Conservation (phyloP, 1,140 invertebrate genomes). For the Apis dorsata region DNA sequence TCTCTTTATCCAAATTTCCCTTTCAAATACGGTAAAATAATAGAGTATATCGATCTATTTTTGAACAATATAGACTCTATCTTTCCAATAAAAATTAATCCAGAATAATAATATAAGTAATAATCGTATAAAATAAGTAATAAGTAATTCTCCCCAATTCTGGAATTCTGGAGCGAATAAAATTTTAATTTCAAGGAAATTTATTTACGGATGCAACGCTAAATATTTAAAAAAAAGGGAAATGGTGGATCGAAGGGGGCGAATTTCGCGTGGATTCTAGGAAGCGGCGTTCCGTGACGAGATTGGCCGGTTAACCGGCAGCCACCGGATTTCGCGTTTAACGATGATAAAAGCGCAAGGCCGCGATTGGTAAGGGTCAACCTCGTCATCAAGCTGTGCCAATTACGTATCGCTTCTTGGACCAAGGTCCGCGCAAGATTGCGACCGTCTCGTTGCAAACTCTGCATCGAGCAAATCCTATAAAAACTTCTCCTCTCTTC, state of each 20-base stretch:
- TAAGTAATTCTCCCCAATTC: too few relatives aligned
- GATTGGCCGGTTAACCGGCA: constrained; percentile 7
- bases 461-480: background rate
- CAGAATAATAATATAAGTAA: too few relatives aligned
- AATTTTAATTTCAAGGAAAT: background rate
- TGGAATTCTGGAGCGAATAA: too few relatives aligned
- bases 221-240: background rate
- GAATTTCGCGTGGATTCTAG: constrained; percentile 30
- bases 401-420: constrained; percentile 42
- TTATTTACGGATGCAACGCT: background rate
- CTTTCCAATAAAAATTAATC: too few relatives aligned
- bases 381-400: constrained; percentile 47
- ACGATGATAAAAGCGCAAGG: constrained; percentile 56
- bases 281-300: constrained; percentile 5
- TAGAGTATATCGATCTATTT: too few relatives aligned
- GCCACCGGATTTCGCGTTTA: constrained; percentile 55
- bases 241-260: background rate
- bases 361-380: constrained; percentile 47
- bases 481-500: background rate
- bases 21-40: too few relatives aligned
- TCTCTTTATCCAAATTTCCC: too few relatives aligned
- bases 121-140: too few relatives aligned
- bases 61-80: too few relatives aligned
- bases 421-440: constrained; percentile 37
- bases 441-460: background rate